Percentiles rank a stretch among this genome's conserved stretches.
Conservation (phyloP, 1,140 invertebrate genomes). For the Steinernema khuongi region DNA sequence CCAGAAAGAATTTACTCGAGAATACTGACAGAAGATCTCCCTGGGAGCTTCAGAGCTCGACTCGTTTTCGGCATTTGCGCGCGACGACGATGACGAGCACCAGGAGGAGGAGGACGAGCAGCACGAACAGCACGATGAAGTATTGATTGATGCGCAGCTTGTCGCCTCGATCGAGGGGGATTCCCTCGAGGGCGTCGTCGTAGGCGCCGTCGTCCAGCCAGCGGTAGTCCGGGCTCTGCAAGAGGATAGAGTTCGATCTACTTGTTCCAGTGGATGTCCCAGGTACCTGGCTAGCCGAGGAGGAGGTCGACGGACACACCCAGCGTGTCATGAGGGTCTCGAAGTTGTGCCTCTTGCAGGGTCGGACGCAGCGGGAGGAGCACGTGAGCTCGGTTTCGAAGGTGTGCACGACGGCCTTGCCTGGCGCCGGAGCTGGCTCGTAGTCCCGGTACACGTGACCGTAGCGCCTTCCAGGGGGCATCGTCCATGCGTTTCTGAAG, state of each 20-base stretch:
- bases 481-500: not conserved
- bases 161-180: not conserved
- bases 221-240: not conserved
- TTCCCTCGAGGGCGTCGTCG: slow-evolving; percentile 8
- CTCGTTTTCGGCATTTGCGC: slow-evolving; percentile 2
- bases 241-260: not conserved
- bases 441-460: not conserved
- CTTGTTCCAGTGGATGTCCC: not conserved
- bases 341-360: not conserved
- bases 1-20: no score
- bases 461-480: not conserved
- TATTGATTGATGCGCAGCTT: slow-evolving; percentile 3
- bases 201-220: slow-evolving; percentile 8
- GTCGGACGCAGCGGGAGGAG: not conserved
- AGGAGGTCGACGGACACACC: not conserved
- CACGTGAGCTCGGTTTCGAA: not conserved
- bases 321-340: slow-evolving; percentile 6
- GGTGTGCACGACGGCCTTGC: not conserved
- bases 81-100: slow-evolving; percentile 2
- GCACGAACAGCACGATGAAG: slow-evolving; percentile 4
- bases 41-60: not conserved
- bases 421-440: not conserved
- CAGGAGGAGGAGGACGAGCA: not conserved
- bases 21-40: no score
- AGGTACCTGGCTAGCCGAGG: not conserved